Base-by-base conservation (phyloP, 2,113 vertebrate genomes). In the Polyodon spathula region DNA sequence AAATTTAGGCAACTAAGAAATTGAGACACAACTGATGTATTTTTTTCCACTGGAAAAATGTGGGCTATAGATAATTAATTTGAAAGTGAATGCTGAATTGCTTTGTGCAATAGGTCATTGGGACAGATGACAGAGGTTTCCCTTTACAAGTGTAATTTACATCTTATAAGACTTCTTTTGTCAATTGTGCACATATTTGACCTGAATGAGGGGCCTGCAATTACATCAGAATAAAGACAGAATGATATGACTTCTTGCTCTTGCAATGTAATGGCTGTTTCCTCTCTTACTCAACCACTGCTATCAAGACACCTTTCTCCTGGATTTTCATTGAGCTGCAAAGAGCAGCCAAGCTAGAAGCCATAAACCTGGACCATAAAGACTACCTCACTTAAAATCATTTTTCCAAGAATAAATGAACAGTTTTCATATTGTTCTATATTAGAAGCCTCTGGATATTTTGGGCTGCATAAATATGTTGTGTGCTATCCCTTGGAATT, bases 171-270 rank as follows among this genome's bases (percentile, higher is more conserved):
- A 50, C 38, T 55, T 41, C 16, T 37, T 54, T 54, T 59, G 17
- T 44, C 37, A 38, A 11, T 40, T 40, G 46, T 55, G 41, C 51
- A 46, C 5, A 37, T 53, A 54, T 54, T 64, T 38, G 8, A 52
- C 40, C 6, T 8, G 39, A 15, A 58, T 15, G 27, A 58, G 38
- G 17, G 27, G 43, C 37, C n/a, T 50, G 11, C 43, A 17, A 37
- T 50, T 46, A 40, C 15, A 37, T 38, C 4, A 41, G 17, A 11
- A 2, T 44, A 43, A 54, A 15, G 4, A 14, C 51, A 68, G 66
- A 70, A 78, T 76, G 75, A 66, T 58, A 58, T 66, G 56, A 62
- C 65, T 74, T 75, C 68, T 75, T 52, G 51, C 65, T 51, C 4
- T 0, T 66, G 63, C n/a, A 27, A 40, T 15, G 56, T 9, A 61